A percentile compares a stretch with the other conserved stretches of the same genome.
Conservation (phyloP, 2,888 invertebrate species). For the Clivina fossor region DNA sequence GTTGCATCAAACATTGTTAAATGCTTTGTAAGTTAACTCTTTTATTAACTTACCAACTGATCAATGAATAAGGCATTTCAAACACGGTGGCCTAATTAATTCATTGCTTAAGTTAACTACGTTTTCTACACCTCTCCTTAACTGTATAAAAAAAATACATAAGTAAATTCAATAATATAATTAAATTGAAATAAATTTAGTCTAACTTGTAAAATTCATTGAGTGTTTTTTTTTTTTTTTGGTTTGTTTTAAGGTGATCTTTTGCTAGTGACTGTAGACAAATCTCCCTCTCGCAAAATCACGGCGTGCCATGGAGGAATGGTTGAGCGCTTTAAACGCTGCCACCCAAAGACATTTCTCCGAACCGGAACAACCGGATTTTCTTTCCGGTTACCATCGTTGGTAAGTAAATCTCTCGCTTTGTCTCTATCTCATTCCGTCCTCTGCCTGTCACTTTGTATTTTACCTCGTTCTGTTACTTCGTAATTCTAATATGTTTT, state of each 20-base stretch:
- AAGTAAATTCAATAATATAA: not conserved
- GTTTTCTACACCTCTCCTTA: not conserved
- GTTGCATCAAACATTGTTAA: no score
- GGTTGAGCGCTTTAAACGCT: conserved; percentile 81
- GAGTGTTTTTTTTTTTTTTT: not conserved
- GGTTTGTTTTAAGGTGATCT: not conserved
- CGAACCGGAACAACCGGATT: conserved; percentile 64
- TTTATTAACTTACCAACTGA: no score
- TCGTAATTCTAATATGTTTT: no score
- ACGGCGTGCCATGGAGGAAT: conserved; percentile 88
- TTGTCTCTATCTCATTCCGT: no score
- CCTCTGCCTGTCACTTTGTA: no score
- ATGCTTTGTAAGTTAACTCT: no score
- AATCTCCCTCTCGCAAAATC: conserved; percentile 80
- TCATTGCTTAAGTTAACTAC: no score
- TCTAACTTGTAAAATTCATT: not conserved
- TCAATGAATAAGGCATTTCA: no score
- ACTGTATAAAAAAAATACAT: not conserved
- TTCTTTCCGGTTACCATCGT: conserved; percentile 70
- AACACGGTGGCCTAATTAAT: no score
- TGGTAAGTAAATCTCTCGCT: no score
- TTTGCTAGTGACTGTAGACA: conserved; percentile 55
- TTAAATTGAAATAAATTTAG: not conserved
- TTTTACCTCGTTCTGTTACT: no score
- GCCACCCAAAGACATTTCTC: conserved; percentile 60